Percentiles rank a stretch among this genome's conserved stretches.
phyloP scores from a whole-genome alignment of 1,140 invertebrate genomes.

The Eueides isabella region DNA sequence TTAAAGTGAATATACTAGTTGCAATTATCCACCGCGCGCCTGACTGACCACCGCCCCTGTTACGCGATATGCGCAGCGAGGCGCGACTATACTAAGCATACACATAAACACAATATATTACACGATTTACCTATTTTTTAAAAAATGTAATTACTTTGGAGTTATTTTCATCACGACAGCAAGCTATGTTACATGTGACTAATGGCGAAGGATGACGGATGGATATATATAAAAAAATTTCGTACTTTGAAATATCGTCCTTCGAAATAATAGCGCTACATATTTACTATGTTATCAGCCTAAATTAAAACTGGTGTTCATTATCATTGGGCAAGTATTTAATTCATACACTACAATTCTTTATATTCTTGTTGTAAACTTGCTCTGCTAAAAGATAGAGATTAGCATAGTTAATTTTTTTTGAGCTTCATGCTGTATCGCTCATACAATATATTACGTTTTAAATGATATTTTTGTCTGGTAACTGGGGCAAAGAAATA shows the following conservation, averaged over 20 bases:
- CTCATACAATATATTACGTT: not conserved
- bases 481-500: too few relatives aligned
- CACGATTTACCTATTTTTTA: too few relatives aligned
- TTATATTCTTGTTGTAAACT: not conserved
- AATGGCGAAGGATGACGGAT: too few relatives aligned
- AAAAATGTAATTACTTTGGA: too few relatives aligned
- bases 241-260: not conserved
- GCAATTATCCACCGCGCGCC: conserved; percentile 31
- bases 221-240: too few relatives aligned
- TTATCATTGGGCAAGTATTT: conserved; percentile 2
- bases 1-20: conserved; percentile 37
- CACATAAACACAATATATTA: not conserved
- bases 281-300: not conserved
- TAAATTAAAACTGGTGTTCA: not conserved
- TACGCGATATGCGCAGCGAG: conserved; percentile 8
- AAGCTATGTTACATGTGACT: too few relatives aligned
- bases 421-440: not conserved
- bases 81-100: not conserved
- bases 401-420: not conserved
- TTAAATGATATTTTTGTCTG: too few relatives aligned
- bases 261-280: not conserved
- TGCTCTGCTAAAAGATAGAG: not conserved
- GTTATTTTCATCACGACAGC: too few relatives aligned
- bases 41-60: conserved; percentile 16
- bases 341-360: not conserved